Base-by-base conservation (phyloP, 2,888 invertebrate species). In the Halictus ligatus region DNA sequence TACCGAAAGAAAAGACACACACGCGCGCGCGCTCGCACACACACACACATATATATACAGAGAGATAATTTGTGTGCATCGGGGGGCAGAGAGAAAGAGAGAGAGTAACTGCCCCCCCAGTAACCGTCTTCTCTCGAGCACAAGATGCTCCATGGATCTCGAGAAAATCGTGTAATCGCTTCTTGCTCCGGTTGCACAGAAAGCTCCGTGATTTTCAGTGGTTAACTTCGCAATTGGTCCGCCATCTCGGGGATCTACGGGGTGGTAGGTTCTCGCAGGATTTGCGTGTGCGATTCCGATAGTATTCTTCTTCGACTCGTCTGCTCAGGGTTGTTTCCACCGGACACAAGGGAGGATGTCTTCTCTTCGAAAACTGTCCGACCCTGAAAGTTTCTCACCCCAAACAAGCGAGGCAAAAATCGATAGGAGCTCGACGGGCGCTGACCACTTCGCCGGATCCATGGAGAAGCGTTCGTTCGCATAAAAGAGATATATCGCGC, bases 241-340 rank as follows among this genome's bases (percentile, higher is more conserved):
- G 21, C 21, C 54, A 21, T 4, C 58, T n/a, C 10, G 1, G n/a
- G n/a, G n/a, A n/a, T 58, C n/a, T 10, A n/a, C 58, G 8, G 3
- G 58, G n/a, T 58, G 54, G 54, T 10, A 0, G 54, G 21, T 21
- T 10, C 4, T 8, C 3, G n/a, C 58, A n/a, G n/a, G 10, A n/a
- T n/a, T n/a, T 12, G 12, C 58, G n/a, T 5, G n/a, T n/a, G 58
- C 12, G 10, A n/a, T 58, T 58, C 58, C 4, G n/a, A 58, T 58
- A n/a, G 58, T 58, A 13, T 64, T 64, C 18, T 64, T 64, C 64
- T 64, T 29, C 64, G 64, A 64, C 18, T 64, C 64, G 64, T 64
- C 64, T 18, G 2, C 64, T 35, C 64, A 64, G 29, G 7, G 64
- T 64, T 29, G 64, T 64, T 29, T 64, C 15, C 64, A 25, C 7